A percentile compares a stretch with the other conserved stretches of the same genome.
phyloP scores from a whole-genome alignment of 1,140 invertebrate species.

The Hylyphantes graminicola region DNA sequence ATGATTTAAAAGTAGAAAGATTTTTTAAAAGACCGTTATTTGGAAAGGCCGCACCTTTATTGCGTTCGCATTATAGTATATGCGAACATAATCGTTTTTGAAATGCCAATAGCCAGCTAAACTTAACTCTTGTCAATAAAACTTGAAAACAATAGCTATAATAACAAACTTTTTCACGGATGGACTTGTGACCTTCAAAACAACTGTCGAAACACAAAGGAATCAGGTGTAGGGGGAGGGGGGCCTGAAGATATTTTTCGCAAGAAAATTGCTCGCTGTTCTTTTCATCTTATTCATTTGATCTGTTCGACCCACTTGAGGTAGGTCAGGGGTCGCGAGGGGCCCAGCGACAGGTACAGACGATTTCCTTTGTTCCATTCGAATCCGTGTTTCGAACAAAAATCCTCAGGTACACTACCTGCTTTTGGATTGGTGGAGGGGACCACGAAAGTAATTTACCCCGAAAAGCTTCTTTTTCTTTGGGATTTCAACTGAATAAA shows the following conservation, averaged over 20 bases:
- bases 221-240: background rate
- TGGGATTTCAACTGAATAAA: background rate
- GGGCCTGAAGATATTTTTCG: constrained; percentile 10
- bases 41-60: too few species aligned
- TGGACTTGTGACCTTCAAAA: background rate
- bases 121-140: too few species aligned
- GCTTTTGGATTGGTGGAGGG: too few species aligned
- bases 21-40: too few species aligned
- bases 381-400: background rate
- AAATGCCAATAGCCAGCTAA: too few species aligned
- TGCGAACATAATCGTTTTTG: too few species aligned
- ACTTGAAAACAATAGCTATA: too few species aligned
- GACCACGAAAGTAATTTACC: too few species aligned
- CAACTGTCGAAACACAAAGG: background rate
- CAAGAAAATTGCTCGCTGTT: constrained; percentile 25
- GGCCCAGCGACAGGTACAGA: constrained; percentile 27
- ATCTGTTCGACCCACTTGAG: constrained; percentile 25
- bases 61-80: too few species aligned
- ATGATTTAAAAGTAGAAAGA: too few species aligned
- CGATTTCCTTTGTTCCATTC: background rate
- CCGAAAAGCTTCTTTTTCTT: too few species aligned
- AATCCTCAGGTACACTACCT: background rate
- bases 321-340: constrained; percentile 26
- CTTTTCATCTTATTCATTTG: constrained; percentile 43
- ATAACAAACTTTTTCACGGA: too few species aligned